phyloP scores from a whole-genome alignment of 2,797 vertebrate genomes.

The Artibeus lituratus region DNA sequence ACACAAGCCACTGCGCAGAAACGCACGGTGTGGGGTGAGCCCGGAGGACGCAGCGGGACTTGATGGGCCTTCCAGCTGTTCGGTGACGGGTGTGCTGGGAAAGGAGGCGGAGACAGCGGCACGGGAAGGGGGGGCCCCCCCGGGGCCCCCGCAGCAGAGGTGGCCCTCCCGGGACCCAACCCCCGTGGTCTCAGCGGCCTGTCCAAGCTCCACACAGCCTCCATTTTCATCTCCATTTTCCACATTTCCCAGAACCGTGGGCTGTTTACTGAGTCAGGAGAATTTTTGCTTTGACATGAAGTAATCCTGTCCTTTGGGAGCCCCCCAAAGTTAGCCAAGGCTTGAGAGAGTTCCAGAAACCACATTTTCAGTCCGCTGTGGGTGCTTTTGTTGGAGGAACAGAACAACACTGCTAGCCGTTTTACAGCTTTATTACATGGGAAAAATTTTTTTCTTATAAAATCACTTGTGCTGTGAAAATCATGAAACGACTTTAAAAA shows the following conservation, averaged over 20 bases:
- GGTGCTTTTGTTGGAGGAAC: constrained; percentile 44
- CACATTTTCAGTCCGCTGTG: not conserved
- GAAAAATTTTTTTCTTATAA: not conserved
- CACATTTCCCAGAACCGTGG: constrained; percentile 54
- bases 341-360: constrained; percentile 55
- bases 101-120: not conserved
- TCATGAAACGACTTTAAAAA: not conserved
- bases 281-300: constrained; percentile 59
- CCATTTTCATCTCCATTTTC: constrained; percentile 56
- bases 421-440: not conserved
- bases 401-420: not conserved
- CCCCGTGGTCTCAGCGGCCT: constrained; percentile 38
- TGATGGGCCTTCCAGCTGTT: not conserved
- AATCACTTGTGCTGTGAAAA: not conserved
- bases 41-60: not conserved
- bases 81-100: not conserved
- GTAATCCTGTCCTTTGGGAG: constrained; percentile 64
- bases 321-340: constrained; percentile 45
- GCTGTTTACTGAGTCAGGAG: constrained; percentile 58
- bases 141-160: not conserved
- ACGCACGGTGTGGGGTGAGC: rapidly evolving
- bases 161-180: not conserved
- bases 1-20: constrained; percentile 4
- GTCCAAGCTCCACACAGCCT: constrained; percentile 59
- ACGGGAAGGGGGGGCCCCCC: not conserved